Base-by-base conservation (phyloP, 2,797 vertebrate genomes). In the Chrysocyon brachyurus region DNA sequence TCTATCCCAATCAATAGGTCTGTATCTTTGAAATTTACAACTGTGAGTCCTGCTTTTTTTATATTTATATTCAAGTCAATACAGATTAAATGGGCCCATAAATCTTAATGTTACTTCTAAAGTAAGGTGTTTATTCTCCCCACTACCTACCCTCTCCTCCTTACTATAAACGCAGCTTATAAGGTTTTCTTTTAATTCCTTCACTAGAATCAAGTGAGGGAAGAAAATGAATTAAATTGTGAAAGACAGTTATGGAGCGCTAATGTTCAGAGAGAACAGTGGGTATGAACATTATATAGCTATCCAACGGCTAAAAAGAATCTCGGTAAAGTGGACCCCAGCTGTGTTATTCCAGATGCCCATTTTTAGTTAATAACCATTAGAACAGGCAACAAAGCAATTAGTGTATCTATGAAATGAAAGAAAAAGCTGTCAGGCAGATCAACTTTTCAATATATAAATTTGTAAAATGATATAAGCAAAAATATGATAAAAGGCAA, bases 231-330 rank as follows among this genome's bases (percentile, higher is more conserved):
- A 91, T 59, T 72, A 21, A 15, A 31, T 28, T 82, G 6, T 85
- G 93, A 91, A 95, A 66, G 68, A 87, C 31, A 93, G 63, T 68
- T 90, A 92, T 49, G 31, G 19, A 90, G 28, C 66, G 64, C 77
- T 97, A 93, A 97, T 81, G 21, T 92, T 93, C 56, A 87, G 70
- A 81, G 33, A 87, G 15, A 97, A 90, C 94, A 93, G 64, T 97
- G 57, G 79, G 90, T 81, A 12, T 81, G 40, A 90, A 63, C 68
- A 89, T 87, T 73, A 92, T 7, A 19, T 57, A 89, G 84, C 59
- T 84, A 73, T 33, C 63, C 78, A 77, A 52, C 57, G 89, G 86
- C 31, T 94, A 86, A 93, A 96, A 96, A 88, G 66, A 28, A 90
- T 75, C 31, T 89, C 66, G 28, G 4, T 91, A 68, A 77, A 96